Base-by-base conservation (phyloP, 2,113 vertebrate genomes). In the Neoarius graeffei region DNA sequence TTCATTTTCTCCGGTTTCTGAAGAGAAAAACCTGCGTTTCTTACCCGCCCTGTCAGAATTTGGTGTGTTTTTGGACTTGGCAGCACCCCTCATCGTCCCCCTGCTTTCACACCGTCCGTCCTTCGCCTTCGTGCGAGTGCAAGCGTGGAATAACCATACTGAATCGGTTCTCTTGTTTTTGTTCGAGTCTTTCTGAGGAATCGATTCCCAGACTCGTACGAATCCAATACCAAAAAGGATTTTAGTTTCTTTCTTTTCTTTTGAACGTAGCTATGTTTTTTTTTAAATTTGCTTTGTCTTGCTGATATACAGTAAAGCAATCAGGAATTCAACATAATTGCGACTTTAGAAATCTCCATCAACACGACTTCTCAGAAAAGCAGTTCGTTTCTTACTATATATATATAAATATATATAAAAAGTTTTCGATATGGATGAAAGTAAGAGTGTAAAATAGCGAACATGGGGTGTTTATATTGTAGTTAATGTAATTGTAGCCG, bases 11-110 rank as follows among this genome's bases (percentile, higher is more conserved):
- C 54, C 3, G 35, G 13, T 50, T 62, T 62, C 0, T 25, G 35
- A 60, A 62, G 1, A 62, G n/a, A 4, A 14, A 76, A 87, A 62
- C 48, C 57, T 60, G 48, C 20, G 56, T 48, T 23, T 88, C 95
- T 94, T 94, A 96, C 95, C 95, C 84, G 92, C 81, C 85, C 86
- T 87, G 87, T 89, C 92, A 83, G 86, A 92, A 88, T 85, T 92
- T 30, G 93, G 94, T 19, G 91, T 66, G 86, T 81, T 89, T 91
- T 91, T 94, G 89, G 93, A 23, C 73, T 92, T 89, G 90, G 90
- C 91, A 89, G 93, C 94, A 92, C 94, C 95, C 92, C 95, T 95
- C 95, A 96, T 96, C 93, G 83, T 94, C 54, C 80, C 60, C 80
- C 6, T 50, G 77, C 50, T 81, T 89, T 50, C n/a, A 60, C 52